phyloP scores from a whole-genome alignment of 2,797 vertebrate genomes.

The Babyrousa celebensis region DNA sequence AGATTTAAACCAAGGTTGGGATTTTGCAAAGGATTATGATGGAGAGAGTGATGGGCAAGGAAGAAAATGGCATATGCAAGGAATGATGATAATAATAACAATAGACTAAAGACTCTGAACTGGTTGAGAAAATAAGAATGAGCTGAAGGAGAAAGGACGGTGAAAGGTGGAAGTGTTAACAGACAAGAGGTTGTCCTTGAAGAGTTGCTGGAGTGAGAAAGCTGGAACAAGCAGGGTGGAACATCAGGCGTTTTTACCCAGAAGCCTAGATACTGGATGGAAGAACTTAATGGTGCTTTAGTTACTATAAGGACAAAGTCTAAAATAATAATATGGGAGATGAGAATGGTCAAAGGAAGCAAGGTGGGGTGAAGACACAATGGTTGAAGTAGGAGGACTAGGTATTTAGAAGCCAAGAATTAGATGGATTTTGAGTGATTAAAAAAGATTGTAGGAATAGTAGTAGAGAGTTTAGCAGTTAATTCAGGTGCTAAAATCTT shows the following conservation, averaged over 20 bases:
- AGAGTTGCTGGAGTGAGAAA: too few species aligned
- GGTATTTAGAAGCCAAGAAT: background rate
- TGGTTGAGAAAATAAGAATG: background rate
- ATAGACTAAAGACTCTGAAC: background rate
- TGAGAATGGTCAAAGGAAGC: background rate
- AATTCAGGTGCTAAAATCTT: background rate
- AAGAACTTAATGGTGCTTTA: background rate
- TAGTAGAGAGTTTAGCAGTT: background rate
- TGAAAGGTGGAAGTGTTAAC: background rate
- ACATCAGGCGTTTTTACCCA: background rate
- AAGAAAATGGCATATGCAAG: background rate
- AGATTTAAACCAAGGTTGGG: background rate
- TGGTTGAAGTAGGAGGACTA: background rate
- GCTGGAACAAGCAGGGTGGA: background rate
- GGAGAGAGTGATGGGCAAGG: background rate
- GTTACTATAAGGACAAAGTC: background rate
- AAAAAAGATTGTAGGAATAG: background rate
- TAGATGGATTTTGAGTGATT: background rate
- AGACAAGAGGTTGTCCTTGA: background rate
- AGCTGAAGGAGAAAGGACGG: background rate
- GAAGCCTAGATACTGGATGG: background rate
- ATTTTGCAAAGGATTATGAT: background rate
- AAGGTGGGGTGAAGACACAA: background rate
- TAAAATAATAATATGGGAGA: too few species aligned
- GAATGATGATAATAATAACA: background rate